phyloP scores from a whole-genome alignment of 53 echinoderm and acorn worm genomes.

The Henricia sp. region DNA sequence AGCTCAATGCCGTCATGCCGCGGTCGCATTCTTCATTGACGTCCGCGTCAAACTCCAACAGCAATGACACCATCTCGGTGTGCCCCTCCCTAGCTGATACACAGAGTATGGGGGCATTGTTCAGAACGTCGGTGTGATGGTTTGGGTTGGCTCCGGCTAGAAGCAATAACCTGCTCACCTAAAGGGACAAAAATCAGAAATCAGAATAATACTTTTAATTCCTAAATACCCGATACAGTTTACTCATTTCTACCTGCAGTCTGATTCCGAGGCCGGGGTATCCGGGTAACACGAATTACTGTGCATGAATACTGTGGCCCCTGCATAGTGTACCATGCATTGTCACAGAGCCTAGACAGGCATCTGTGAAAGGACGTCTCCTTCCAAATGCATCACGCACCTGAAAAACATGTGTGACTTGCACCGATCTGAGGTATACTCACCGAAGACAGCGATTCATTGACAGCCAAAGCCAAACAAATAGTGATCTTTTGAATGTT shows the following conservation, averaged over 20 bases:
- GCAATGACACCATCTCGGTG: constrained; percentile 89
- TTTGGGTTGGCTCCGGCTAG: constrained; percentile 95
- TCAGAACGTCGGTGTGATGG: constrained; percentile 85
- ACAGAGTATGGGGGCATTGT: constrained; percentile 88
- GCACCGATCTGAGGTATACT: no score
- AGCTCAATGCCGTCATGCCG: constrained; percentile 93
- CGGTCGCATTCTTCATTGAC: constrained; percentile 86
- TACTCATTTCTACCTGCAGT: background rate
- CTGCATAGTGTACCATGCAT: no score
- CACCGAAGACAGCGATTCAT: no score
- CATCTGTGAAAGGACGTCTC: no score
- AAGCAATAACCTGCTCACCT: constrained; percentile 93
- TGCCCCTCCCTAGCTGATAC: constrained; percentile 93
- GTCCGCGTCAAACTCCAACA: constrained; percentile 93
- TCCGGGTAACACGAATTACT: no score
- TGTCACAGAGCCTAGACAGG: no score
- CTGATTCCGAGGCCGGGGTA: no score
- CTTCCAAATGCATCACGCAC: no score
- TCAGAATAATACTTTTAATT: background rate
- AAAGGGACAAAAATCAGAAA: background rate
- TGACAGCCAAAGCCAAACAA: no score
- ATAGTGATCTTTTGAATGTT: no score
- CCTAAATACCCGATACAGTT: background rate
- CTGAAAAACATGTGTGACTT: no score
- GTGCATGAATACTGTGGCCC: no score